Conservation (phyloP, 2,797 vertebrate genomes). For the Rousettus madagascariensis region DNA sequence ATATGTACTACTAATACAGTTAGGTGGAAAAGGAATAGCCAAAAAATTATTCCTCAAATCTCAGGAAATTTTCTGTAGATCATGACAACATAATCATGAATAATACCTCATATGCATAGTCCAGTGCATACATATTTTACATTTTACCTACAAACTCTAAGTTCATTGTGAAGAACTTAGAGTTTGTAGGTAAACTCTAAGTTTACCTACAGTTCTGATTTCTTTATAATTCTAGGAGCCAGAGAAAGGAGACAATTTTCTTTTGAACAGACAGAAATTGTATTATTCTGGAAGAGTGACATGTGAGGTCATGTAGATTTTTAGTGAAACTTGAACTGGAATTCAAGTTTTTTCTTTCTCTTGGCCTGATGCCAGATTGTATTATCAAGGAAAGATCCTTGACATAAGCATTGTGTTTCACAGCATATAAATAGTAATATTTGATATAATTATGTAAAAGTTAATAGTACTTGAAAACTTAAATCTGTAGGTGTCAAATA, state of each 20-base stretch:
- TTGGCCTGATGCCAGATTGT: not conserved
- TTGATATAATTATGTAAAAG: not conserved
- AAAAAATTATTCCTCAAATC: not conserved
- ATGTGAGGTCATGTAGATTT: not conserved
- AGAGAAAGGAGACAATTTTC: not conserved
- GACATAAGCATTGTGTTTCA: not conserved
- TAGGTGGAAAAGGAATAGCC: not conserved
- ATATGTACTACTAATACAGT: not conserved
- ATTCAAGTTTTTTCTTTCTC: not conserved
- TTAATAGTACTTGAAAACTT: constrained; percentile 4
- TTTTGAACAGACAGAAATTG: not conserved
- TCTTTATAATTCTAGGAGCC: not conserved
- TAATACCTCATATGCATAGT: not conserved
- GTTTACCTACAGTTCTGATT: not conserved
- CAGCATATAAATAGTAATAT: not conserved
- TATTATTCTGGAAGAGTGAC: not conserved
- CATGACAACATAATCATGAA: not conserved
- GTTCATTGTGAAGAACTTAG: not conserved
- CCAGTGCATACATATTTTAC: not conserved
- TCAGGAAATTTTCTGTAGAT: not conserved
- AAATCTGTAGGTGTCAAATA: not conserved
- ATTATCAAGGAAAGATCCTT: constrained; percentile 9
- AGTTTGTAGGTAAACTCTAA: too few species aligned
- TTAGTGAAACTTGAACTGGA: not conserved
- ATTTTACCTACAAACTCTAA: constrained; percentile 5